Conservation (phyloP, 1,140 invertebrate genomes). For the Anastrepha ludens region DNA sequence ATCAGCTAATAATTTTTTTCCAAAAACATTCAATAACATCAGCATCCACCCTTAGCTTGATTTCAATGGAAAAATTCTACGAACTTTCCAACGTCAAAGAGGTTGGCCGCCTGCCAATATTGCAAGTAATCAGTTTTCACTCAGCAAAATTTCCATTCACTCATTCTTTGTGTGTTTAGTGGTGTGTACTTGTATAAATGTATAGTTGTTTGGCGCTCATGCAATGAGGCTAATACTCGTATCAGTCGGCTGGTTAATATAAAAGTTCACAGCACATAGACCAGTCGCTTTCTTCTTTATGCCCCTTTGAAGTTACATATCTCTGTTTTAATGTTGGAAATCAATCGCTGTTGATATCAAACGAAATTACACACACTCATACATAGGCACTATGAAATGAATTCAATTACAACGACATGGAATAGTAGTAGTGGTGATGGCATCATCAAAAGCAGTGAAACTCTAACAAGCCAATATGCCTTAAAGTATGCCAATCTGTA, state of each 20-base stretch:
- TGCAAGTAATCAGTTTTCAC: slow-evolving; percentile 1
- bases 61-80: slow-evolving; percentile 1
- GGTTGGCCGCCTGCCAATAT: slow-evolving; percentile 34
- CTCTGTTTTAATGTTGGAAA: neutral
- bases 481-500: neutral
- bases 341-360: neutral
- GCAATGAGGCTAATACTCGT: neutral
- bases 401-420: neutral
- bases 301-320: neutral
- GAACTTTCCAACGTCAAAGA: neutral
- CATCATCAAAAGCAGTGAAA: neutral
- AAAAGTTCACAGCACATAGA: neutral
- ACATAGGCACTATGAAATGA: neutral
- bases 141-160: neutral
- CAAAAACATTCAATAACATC: slow-evolving; percentile 25
- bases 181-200: neutral
- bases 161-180: neutral
- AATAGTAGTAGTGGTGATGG: neutral
- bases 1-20: slow-evolving; percentile 10
- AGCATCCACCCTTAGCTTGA: neutral
- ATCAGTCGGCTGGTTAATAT: neutral
- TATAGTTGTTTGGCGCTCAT: neutral
- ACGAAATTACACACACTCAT: neutral
- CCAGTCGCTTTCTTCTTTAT: neutral
- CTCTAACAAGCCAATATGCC: neutral